Evolutionary conservation across 2,113 vertebrate genomes (phyloP), one percentile per base, ranked within the genome.

Genomic region (Acanthisitta chloris): DNA sequence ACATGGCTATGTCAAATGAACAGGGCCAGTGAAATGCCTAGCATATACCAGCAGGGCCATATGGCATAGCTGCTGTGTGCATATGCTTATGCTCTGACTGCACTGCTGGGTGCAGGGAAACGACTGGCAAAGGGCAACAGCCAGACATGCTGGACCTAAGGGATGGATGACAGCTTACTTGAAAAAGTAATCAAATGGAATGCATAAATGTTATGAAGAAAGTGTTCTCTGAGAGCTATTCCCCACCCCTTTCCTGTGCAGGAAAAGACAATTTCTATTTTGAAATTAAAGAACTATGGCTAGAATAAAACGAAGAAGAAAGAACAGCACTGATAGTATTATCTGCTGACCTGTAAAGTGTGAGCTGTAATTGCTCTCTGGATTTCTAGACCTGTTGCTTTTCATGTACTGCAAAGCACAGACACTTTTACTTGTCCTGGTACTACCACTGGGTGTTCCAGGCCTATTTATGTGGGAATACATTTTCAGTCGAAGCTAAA

Each of bases 41-140:
- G 19, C 0, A 0, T 4, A 46, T 43, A 7, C 10, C 43, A 31
- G 29, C 8, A 38, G 46, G 11, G 23, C 42, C 4, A 0, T 36
- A 13, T 36, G 46, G n/a, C 51, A 8, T 4, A 46, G 51, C 36
- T 73, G 28, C 36, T 42, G 8, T 25, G 40, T 59, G 48, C 34
- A 6, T 29, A 4, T 23, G 45, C 16, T 19, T 0, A 0, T 61
- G 21, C 71, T 61, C 55, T 25, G 61, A 23, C 42, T 19, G 7
- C 2, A 14, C 34, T 67, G 58, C 69, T 16, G 49, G 17, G 24
- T 45, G 64, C 46, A 13, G n/a, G 51, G 38, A 14, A 54, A 25
- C 2, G 4, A 9, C 45, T 67, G 29, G 12, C 43, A 19, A 76
- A 54, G 64, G 34, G 31, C 61, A 31, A 3, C 23, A 11, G n/a